These are phyloP conservation scores for Diuraphis noxia DNA, from an alignment of 1,140 invertebrate species.

Conservation along the genomic window DNA sequence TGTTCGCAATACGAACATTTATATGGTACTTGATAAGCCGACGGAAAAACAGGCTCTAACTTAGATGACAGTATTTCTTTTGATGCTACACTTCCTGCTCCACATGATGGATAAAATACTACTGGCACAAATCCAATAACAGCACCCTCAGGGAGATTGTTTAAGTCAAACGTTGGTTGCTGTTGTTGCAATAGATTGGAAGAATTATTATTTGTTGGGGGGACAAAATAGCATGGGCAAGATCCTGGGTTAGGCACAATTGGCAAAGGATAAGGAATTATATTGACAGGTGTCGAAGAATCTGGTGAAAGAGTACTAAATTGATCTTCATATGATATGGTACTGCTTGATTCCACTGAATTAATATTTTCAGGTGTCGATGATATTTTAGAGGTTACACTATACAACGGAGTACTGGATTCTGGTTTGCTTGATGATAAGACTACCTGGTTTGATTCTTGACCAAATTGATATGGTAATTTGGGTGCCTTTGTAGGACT, in stretches of 20 bases:
- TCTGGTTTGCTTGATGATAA: slow-evolving; percentile 25
- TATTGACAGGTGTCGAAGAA: slow-evolving; percentile 61
- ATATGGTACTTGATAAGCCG: slow-evolving; percentile 62
- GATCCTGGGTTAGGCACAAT: slow-evolving; percentile 61
- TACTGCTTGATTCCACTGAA: neutral
- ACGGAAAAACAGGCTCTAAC: slow-evolving; percentile 65
- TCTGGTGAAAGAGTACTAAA: slow-evolving; percentile 4
- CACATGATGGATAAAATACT: slow-evolving; percentile 66
- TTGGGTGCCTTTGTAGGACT: neutral
- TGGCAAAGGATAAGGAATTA: slow-evolving; percentile 64
- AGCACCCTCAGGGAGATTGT: slow-evolving; percentile 60
- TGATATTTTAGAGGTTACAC: neutral
- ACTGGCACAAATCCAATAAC: slow-evolving; percentile 67
- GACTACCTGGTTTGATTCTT: slow-evolving; percentile 12
- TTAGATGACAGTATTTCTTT: slow-evolving; percentile 59
- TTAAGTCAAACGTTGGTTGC: slow-evolving; percentile 19
- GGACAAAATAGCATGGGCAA: slow-evolving; percentile 65
- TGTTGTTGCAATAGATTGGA: slow-evolving; percentile 4
- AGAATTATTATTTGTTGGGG: slow-evolving; percentile 59
- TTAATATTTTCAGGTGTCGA: neutral
- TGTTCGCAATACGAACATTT: slow-evolving; percentile 55
- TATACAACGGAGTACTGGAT: neutral
- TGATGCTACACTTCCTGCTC: slow-evolving; percentile 59
- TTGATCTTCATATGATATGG: neutral
- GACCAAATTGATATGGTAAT: neutral